Conservation (phyloP, 2,888 invertebrate genomes). For the Parapristionchus giblindavisi region DNA sequence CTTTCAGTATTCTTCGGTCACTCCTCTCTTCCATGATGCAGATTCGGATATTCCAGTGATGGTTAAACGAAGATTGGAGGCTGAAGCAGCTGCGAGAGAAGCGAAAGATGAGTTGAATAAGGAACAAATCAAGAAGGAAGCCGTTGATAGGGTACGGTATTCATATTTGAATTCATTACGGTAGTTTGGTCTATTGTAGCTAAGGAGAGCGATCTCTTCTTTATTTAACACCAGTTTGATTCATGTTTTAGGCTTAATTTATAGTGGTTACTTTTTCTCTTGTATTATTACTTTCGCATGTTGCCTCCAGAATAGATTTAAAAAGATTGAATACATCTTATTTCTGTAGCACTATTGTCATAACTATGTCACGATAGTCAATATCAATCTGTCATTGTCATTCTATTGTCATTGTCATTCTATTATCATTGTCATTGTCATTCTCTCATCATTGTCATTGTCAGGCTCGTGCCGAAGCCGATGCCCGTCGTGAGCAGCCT, state of each 20-base stretch:
- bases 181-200: no score
- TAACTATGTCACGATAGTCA: neutral
- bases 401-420: neutral
- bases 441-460: neutral
- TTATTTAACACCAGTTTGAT: no score
- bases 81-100: conserved; percentile 33
- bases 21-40: conserved; percentile 16
- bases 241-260: no score
- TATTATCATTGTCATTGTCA: neutral
- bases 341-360: neutral
- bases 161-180: no score
- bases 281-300: no score
- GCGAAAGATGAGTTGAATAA: conserved; percentile 40
- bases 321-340: neutral
- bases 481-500: conserved; percentile 23
- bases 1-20: neutral
- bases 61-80: conserved; percentile 34
- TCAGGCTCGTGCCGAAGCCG: conserved; percentile 3
- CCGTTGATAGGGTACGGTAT: conserved; percentile 36
- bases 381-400: neutral
- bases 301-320: no score
- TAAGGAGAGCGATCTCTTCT: no score
- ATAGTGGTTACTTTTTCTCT: no score
- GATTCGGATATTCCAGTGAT: conserved; percentile 37
- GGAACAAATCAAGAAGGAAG: conserved; percentile 47